Evolutionary conservation across 2,113 vertebrate genomes (phyloP), one percentile per base, ranked within the genome.

Genomic region (Ictalurus punctatus): DNA sequence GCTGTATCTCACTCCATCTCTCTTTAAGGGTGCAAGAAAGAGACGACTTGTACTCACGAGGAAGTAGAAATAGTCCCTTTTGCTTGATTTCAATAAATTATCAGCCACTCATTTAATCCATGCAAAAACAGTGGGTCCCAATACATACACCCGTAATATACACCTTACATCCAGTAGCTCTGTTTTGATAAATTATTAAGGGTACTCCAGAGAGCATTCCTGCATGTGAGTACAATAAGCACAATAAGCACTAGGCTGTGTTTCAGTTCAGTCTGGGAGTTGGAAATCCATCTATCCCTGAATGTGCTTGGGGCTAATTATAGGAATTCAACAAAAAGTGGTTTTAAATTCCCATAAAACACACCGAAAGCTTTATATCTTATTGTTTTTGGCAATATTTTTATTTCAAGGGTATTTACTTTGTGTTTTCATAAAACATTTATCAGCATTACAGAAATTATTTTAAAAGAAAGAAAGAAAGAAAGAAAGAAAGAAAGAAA

Each of bases 141-240:
- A 16, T 56, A 34, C 78, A 54, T 56, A 10, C 14, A 54, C 79
- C 14, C 9, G 7, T 23, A 82, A 12, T 82, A 82, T 59, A 23
- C 48, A 58, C 6, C 16, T 17, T 58, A 58, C 21, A 59, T 13
- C n/a, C n/a, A 21, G 19, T 59, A 59, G 1, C 6, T 86, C 54
- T 30, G 25, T 58, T 78, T 84, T 84, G 56, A 78, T 85, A 27
- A 78, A 84, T 83, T 63, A 78, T 78, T 63, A 73, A 54, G n/a
- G 17, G 58, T 65, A 74, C 69, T 86, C 67, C 69, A 76, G 52
- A 37, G 54, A 86, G 12, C 34, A 30, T 48, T 56, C 84, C 34
- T 74, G 80, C 52, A 73, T 74, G 56, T 59, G 27, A 69, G 65
- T 71, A 44, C 37, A 52, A 30, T 48, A 17, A 37, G 13, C 12